These are phyloP conservation scores for Porites divaricata DNA, from an alignment of 92 coral and sea anemone genomes.

Conservation along the genomic window DNA sequence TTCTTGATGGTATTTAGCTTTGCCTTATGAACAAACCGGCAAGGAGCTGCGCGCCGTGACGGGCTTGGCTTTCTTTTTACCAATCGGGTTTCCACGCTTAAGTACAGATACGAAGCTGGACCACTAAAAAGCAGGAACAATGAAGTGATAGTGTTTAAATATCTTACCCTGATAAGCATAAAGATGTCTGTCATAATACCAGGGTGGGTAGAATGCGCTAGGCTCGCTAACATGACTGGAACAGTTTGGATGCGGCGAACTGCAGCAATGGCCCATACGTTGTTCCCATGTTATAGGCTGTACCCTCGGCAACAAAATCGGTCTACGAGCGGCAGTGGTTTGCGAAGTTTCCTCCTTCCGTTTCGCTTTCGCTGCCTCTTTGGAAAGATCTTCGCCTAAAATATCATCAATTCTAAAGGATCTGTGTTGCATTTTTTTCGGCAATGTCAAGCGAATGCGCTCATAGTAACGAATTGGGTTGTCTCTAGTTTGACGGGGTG, in stretches of 20 bases:
- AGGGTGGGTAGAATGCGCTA: slow-evolving; percentile 51
- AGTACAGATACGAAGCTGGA: too few relatives aligned
- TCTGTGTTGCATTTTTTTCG: slow-evolving; percentile 70
- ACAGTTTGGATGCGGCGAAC: slow-evolving; percentile 42
- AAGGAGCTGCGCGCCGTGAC: too few relatives aligned
- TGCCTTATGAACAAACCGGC: too few relatives aligned
- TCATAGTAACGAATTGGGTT: slow-evolving; percentile 18
- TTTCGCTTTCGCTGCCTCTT: slow-evolving; percentile 41
- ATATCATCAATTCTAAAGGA: slow-evolving; percentile 81
- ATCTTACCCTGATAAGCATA: slow-evolving; percentile 69
- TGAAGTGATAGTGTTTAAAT: not conserved
- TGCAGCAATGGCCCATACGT: slow-evolving; percentile 51
- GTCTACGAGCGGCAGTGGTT: slow-evolving; percentile 63
- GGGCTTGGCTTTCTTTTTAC: too few relatives aligned
- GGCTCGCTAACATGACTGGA: slow-evolving; percentile 52
- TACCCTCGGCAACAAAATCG: slow-evolving; percentile 80
- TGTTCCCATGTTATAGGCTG: slow-evolving; percentile 69
- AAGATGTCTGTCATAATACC: slow-evolving; percentile 72
- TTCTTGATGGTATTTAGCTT: too few relatives aligned
- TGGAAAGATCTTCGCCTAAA: slow-evolving; percentile 59
- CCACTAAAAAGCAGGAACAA: too few relatives aligned
- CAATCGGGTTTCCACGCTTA: too few relatives aligned
- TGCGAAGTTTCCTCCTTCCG: slow-evolving; percentile 31
- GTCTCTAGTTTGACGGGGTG: slow-evolving; percentile 28
- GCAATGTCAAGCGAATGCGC: not conserved